Evolutionary conservation across 2,113 vertebrate species (phyloP).

Genomic region (Saccopteryx bilineata): DNA sequence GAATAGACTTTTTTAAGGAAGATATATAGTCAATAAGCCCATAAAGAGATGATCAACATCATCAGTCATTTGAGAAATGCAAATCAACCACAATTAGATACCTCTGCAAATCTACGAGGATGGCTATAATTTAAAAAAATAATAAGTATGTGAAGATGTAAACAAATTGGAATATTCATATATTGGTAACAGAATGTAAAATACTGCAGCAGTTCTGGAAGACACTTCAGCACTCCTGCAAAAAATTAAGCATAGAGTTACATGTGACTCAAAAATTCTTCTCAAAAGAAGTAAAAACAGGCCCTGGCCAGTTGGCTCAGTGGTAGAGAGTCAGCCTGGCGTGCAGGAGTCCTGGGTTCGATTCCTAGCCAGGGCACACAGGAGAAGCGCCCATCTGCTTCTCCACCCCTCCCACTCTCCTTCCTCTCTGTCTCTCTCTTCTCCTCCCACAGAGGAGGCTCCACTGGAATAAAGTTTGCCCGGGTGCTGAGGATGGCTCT

Average conservation of each 20-base stretch:
- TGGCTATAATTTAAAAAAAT: neutral
- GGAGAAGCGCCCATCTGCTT: too few species aligned
- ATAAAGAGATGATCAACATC: neutral
- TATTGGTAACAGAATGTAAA: constrained; percentile 6
- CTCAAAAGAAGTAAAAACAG: neutral
- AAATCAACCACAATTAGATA: neutral
- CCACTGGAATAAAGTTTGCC: too few species aligned
- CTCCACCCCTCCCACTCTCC: too few species aligned
- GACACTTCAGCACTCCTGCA: neutral
- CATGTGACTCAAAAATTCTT: neutral
- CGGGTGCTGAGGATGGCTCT: too few species aligned
- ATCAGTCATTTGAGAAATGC: neutral
- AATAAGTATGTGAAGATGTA: neutral
- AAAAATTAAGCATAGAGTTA: neutral
- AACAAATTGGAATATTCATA: neutral
- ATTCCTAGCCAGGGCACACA: too few species aligned
- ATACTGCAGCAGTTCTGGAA: neutral
- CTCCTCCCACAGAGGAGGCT: too few species aligned
- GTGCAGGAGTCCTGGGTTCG: too few species aligned
- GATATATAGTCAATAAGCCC: neutral
- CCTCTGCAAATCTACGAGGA: neutral
- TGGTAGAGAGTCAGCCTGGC: too few species aligned
- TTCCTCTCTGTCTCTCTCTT: too few species aligned
- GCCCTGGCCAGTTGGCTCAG: too few species aligned
- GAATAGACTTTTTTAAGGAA: neutral